Base-by-base conservation (phyloP, 1,140 invertebrate genomes). In the Agrypnia vestita region DNA sequence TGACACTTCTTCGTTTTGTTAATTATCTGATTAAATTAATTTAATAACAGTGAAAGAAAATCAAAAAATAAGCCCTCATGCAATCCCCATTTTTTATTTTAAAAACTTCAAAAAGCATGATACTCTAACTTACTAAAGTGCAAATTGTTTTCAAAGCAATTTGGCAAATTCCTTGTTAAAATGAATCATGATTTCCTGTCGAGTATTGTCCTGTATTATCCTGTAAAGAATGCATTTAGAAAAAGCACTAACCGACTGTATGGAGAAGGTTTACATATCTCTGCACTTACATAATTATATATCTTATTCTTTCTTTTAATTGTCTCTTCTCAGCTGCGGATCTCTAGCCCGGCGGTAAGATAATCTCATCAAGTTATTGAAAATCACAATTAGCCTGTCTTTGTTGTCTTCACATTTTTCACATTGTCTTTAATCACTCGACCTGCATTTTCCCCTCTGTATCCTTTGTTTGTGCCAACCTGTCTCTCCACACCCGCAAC, bases 271-370 rank as follows among this genome's bases (percentile, higher is more conserved):
- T n/a, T 56, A 56, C n/a, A 56, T 56, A n/a, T 17, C n/a, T 43
- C 44, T 77, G 75, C 75, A 77, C 75, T 47, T 77, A 47, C 69
- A 51, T 72, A 11, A 15, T 47, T 64, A 77, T 77, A 51, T 78
- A 78, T 78, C 76, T 78, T 71, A 78, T 69, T 83, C 73, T 82
- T 83, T 79, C 69, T 83, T 80, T 80, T 62, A 79, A 78, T 75
- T 83, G 76, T 82, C 75, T 71, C 76, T 78, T 78, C 78, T 83
- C 72, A 83, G 82, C 80, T 74, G 82, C 82, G 82, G 82, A 83
- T 78, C 80, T 82, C 82, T 83, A 83, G 78, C 82, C 82, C 80
- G 80, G 77, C 55, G 82, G 82, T 83, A 83, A 83, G 82, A 82
- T 72, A 67, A 71, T 73, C 71, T 75, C 81, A 79, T 77, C 79